Evolutionary conservation across 1,140 invertebrate species (phyloP), one percentile per base, ranked within the genome.

Genomic region (Drosophila sulfurigaster): DNA sequence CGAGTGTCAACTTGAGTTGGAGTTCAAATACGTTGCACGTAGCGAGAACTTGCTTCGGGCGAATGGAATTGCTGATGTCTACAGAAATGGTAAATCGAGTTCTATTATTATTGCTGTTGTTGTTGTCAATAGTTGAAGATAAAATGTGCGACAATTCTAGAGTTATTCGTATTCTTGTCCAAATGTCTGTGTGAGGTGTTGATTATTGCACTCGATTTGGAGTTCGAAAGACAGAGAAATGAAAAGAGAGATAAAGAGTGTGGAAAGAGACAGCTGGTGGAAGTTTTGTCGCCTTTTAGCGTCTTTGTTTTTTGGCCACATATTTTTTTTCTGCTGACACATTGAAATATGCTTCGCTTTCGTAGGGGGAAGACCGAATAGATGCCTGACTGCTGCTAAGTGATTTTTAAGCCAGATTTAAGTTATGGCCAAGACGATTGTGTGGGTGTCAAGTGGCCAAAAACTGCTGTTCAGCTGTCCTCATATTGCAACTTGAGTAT

Each of bases 321-420:
- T 41, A 46, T 48, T 32, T 62, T 69, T 25, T 63, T 75, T 68
- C 41, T 88, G 85, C 85, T 88, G 85, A 88, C 85, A 57, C 57
- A 69, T 67, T 64, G 78, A 81, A 83, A 75, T 48, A 38, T 48
- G 48, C 16, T 57, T 65, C 7, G 10, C 2, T 38, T 16, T 4
- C 13, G 20, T 25, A 4, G 13, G 71, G 58, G 48, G 58, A 15
- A 35, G 41, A 59, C 52, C 10, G 28, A 52, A 57, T 43, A 72
- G 66, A 15, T 38, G 28, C 35, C 35, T 38, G 35, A 10, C 35
- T 38, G 35, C 15, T 64, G 59, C 64, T 83, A 88, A 88, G 85
- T 88, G 83, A 88, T 88, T 88, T 88, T 88, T 88, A 89, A 89
- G 73, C 74, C 81, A 74, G 85, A 89, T 78, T 80, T 76, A 71